Conservation (phyloP, 2,888 invertebrate species). For the Drymonia ruficornis region DNA sequence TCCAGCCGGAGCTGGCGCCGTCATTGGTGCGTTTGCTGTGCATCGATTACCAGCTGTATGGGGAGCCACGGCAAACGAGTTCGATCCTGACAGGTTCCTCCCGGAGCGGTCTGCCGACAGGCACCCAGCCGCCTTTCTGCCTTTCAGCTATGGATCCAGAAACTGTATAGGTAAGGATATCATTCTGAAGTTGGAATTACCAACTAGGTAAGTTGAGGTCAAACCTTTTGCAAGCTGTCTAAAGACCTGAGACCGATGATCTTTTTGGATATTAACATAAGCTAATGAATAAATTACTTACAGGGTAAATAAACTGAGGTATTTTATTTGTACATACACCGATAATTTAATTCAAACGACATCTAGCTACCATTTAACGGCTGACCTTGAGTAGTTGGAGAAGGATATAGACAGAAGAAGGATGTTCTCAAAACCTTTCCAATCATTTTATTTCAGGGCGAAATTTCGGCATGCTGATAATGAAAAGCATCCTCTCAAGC, state of each 20-base stretch:
- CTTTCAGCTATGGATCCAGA: slow-evolving; percentile 78
- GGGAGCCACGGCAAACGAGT: slow-evolving; percentile 82
- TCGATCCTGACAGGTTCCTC: slow-evolving; percentile 86
- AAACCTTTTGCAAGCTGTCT: background rate
- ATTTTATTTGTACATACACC: too few species aligned
- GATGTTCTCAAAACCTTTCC: too few species aligned
- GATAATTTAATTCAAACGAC: too few species aligned
- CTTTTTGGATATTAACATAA: too few species aligned
- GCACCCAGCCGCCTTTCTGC: slow-evolving; percentile 75
- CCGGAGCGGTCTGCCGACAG: slow-evolving; percentile 73
- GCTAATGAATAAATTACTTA: too few species aligned
- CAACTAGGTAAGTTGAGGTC: background rate
- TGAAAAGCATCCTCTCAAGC: slow-evolving; percentile 66
- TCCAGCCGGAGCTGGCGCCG: slow-evolving; percentile 73
- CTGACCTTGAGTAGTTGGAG: too few species aligned
- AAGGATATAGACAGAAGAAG: too few species aligned
- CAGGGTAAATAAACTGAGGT: too few species aligned
- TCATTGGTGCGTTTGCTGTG: slow-evolving; percentile 69
- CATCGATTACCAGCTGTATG: slow-evolving; percentile 81
- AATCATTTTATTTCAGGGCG: slow-evolving; percentile 52
- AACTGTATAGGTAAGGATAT: slow-evolving; percentile 70
- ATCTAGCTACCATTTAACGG: too few species aligned
- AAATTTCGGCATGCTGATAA: slow-evolving; percentile 73
- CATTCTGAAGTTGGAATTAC: background rate
- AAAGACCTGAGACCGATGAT: background rate